phyloP scores from a whole-genome alignment of 1,140 invertebrate species.

The Theocolax elegans region DNA sequence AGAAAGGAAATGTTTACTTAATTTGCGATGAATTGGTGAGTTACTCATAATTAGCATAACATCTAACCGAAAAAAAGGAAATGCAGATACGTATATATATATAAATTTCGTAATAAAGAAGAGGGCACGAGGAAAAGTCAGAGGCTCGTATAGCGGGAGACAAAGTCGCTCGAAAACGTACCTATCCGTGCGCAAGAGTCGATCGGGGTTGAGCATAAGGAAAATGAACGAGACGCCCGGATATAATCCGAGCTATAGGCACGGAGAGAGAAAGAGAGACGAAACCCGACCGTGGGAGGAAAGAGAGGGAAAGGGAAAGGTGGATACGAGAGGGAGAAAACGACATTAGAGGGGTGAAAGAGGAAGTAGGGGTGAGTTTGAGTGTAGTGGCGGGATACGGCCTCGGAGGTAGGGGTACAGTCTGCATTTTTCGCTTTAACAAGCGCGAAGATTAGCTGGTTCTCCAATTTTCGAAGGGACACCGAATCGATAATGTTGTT shows the following conservation, averaged over 20 bases:
- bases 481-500: constrained; percentile 16
- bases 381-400: too few relatives aligned
- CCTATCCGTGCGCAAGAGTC: constrained; percentile 21
- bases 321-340: constrained; percentile 32
- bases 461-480: constrained; percentile 20
- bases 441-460: constrained; percentile 21
- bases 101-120: too few relatives aligned
- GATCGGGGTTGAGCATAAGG: constrained; percentile 34
- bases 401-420: constrained; percentile 22
- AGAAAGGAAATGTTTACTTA: too few relatives aligned
- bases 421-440: constrained; percentile 22
- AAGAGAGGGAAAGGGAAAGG: constrained; percentile 25
- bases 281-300: constrained; percentile 39
- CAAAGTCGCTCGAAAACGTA: constrained; percentile 26
- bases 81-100: too few relatives aligned
- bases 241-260: constrained; percentile 20
- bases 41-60: too few relatives aligned
- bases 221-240: constrained; percentile 33
- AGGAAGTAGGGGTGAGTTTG: constrained; percentile 15
- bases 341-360: constrained; percentile 29
- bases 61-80: too few relatives aligned
- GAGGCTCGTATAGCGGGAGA: too few relatives aligned
- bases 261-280: constrained; percentile 30
- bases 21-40: too few relatives aligned
- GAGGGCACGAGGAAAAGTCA: too few relatives aligned